These are phyloP conservation scores for Temnothorax curvispinosus DNA, from an alignment of 1,140 invertebrate species.

Conservation along the genomic window DNA sequence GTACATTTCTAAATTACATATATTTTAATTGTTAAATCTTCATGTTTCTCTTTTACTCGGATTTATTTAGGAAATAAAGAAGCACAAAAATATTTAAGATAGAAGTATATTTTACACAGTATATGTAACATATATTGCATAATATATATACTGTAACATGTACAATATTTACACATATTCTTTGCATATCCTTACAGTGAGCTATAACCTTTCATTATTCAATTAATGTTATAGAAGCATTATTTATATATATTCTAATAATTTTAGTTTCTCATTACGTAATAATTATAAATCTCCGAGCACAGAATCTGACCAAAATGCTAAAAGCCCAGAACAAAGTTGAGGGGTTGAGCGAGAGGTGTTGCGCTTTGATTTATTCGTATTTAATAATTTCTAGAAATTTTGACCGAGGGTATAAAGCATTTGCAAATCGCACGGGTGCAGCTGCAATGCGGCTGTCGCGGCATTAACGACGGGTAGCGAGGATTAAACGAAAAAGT, in stretches of 20 bases:
- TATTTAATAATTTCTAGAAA: constrained; percentile 63
- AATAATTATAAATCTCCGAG: neutral
- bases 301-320: neutral
- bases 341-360: constrained; percentile 1
- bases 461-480: neutral
- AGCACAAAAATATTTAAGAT: neutral
- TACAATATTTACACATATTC: neutral
- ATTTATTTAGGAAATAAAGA: neutral
- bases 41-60: neutral
- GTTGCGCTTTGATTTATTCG: constrained; percentile 67
- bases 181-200: neutral
- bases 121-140: too few species aligned
- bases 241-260: neutral
- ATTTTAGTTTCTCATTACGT: neutral
- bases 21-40: neutral
- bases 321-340: neutral
- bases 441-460: constrained; percentile 73
- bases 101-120: neutral
- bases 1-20: neutral
- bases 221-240: neutral
- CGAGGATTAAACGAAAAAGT: constrained; percentile 50
- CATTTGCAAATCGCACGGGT: constrained; percentile 67
- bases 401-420: constrained; percentile 41
- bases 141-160: too few species aligned
- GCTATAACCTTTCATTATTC: neutral